phyloP scores from a whole-genome alignment of 2,888 invertebrate species.

The Agonopterix alstromeriana region DNA sequence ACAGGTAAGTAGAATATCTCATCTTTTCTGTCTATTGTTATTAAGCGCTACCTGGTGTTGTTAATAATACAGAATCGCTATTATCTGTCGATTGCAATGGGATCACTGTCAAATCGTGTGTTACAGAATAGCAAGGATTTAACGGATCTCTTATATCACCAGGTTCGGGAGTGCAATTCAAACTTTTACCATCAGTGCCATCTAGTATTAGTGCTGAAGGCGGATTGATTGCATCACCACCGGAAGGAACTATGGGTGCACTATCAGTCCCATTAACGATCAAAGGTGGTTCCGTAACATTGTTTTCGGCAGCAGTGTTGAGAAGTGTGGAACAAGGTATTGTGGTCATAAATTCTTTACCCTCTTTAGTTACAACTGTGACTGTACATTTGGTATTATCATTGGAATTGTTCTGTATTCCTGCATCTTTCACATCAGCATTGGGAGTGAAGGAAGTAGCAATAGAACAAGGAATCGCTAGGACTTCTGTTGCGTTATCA shows the following conservation, averaged over 20 bases:
- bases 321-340: constrained; percentile 67
- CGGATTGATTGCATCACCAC: constrained; percentile 19
- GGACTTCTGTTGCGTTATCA: constrained; percentile 55
- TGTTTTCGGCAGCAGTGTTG: constrained; percentile 65
- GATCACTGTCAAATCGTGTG: constrained; percentile 56
- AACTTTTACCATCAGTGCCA: constrained; percentile 17
- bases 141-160: constrained; percentile 57
- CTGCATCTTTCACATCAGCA: constrained; percentile 52
- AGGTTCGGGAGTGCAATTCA: constrained; percentile 40
- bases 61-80: constrained; percentile 7
- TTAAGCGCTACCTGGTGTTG: constrained; percentile 7
- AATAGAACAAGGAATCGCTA: constrained; percentile 68
- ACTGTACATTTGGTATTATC: constrained; percentile 66
- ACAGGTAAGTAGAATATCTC: not conserved
- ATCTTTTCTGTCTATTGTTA: not conserved
- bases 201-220: constrained; percentile 34
- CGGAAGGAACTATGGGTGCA: constrained; percentile 6
- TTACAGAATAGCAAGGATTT: constrained; percentile 57
- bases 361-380: constrained; percentile 56
- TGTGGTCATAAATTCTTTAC: constrained; percentile 62
- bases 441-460: constrained; percentile 70
- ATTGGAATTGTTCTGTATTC: constrained; percentile 29
- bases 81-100: constrained; percentile 33
- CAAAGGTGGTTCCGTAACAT: constrained; percentile 58
- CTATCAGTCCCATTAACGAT: constrained; percentile 20